Conservation (phyloP, 1,140 invertebrate genomes). For the Cotesia chilonis region DNA sequence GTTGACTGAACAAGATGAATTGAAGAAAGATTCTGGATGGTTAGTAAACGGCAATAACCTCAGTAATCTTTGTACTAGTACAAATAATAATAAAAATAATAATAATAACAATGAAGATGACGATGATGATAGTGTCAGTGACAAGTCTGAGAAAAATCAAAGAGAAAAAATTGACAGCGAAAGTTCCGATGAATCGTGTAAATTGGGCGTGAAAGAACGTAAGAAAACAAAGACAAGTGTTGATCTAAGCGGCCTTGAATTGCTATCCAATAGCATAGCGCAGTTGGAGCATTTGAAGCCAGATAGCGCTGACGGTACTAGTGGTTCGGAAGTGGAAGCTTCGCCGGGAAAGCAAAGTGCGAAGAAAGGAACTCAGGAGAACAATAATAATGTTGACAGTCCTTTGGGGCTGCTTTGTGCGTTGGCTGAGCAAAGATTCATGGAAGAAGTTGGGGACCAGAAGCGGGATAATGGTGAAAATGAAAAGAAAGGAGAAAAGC, state of each 20-base stretch:
- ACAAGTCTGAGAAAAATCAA: slow-evolving; percentile 36
- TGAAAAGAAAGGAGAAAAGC: slow-evolving; percentile 46
- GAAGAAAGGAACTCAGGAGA: slow-evolving; percentile 52
- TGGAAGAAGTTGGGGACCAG: slow-evolving; percentile 72
- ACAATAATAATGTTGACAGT: slow-evolving; percentile 68
- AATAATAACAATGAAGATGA: slow-evolving; percentile 36
- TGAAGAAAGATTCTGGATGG: slow-evolving; percentile 10
- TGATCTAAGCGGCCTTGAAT: slow-evolving; percentile 81
- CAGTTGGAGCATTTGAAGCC: slow-evolving; percentile 69
- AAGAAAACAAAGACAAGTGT: slow-evolving; percentile 59
- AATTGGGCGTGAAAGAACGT: slow-evolving; percentile 6
- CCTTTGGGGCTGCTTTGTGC: slow-evolving; percentile 84
- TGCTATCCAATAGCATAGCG: slow-evolving; percentile 83
- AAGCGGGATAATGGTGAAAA: slow-evolving; percentile 38
- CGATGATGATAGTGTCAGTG: slow-evolving; percentile 17
- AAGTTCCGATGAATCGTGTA: not conserved
- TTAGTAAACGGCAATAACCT: slow-evolving; percentile 42
- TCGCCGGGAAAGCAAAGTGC: slow-evolving; percentile 44
- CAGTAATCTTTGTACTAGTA: slow-evolving; percentile 38
- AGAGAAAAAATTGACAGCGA: not conserved
- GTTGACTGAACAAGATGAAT: not conserved
- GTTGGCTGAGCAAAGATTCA: slow-evolving; percentile 83
- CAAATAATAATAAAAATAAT: slow-evolving; percentile 42
- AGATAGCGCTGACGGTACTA: slow-evolving; percentile 36
- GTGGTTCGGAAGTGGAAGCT: slow-evolving; percentile 35